These are phyloP conservation scores for Limonius californicus DNA, from an alignment of 1,140 invertebrate genomes.

Conservation along the genomic window DNA sequence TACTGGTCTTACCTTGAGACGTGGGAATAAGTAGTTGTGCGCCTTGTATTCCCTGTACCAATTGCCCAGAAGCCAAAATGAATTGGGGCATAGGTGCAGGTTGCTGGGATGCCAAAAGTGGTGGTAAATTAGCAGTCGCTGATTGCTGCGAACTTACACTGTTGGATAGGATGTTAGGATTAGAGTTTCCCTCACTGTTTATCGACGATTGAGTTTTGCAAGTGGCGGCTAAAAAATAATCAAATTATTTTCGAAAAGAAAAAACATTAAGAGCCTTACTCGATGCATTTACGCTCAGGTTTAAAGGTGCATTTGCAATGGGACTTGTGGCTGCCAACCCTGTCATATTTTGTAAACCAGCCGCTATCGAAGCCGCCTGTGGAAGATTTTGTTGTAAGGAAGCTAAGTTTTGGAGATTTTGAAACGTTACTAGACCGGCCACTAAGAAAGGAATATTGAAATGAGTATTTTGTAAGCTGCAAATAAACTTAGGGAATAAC, in stretches of 20 bases:
- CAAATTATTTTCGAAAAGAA: no score
- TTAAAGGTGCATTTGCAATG: conserved; percentile 73
- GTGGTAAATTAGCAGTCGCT: conserved; percentile 27
- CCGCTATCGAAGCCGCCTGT: conserved; percentile 63
- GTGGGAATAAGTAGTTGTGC: conserved; percentile 91
- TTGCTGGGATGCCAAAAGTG: conserved; percentile 41
- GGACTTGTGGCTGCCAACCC: conserved; percentile 57
- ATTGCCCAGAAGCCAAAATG: conserved; percentile 84
- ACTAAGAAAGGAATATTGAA: conserved; percentile 51
- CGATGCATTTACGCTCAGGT: conserved; percentile 71
- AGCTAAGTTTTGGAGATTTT: conserved; percentile 73
- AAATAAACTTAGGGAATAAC: conserved; percentile 23
- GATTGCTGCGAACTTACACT: not conserved
- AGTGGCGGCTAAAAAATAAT: not conserved
- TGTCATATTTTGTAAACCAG: conserved; percentile 68
- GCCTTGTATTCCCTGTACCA: conserved; percentile 87
- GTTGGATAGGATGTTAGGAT: not conserved
- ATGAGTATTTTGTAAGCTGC: not conserved
- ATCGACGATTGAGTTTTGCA: not conserved
- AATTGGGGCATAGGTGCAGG: conserved; percentile 83
- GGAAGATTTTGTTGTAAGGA: conserved; percentile 60
- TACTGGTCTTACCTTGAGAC: conserved; percentile 82
- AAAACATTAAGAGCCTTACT: conserved; percentile 43
- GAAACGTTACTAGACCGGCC: conserved; percentile 71
- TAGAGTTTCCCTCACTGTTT: not conserved